Conservation (phyloP, 2,797 vertebrate species). For the Hybognathus amarus region DNA sequence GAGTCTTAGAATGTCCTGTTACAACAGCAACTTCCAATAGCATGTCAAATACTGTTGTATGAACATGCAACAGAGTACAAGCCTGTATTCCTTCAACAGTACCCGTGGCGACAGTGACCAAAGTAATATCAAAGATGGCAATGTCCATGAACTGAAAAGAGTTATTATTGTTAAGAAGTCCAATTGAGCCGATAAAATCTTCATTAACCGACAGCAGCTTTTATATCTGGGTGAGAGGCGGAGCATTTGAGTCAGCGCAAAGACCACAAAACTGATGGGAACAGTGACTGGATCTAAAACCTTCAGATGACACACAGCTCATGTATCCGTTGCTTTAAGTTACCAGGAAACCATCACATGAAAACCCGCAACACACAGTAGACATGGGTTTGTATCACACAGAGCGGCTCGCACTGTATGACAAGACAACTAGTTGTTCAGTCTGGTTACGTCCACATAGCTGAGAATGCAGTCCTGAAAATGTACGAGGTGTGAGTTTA, state of each 20-base stretch:
- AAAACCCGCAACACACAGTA: background rate
- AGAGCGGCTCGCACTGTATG: background rate
- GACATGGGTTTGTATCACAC: background rate
- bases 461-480: background rate
- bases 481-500: background rate
- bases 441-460: background rate
- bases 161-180: background rate
- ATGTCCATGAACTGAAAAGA: background rate
- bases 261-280: background rate
- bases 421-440: background rate
- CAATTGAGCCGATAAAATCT: background rate
- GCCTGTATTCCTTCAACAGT: background rate
- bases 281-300: background rate
- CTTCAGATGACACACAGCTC: background rate
- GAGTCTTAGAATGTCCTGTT: background rate
- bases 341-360: background rate
- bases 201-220: background rate
- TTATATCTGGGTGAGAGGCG: background rate
- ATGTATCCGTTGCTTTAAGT: background rate
- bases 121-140: background rate
- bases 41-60: background rate
- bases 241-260: background rate
- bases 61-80: background rate
- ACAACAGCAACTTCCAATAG: background rate
- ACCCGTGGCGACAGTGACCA: background rate